Evolutionary conservation across 2,888 invertebrate genomes (phyloP).

Genomic region (Ormia ochracea): DNA sequence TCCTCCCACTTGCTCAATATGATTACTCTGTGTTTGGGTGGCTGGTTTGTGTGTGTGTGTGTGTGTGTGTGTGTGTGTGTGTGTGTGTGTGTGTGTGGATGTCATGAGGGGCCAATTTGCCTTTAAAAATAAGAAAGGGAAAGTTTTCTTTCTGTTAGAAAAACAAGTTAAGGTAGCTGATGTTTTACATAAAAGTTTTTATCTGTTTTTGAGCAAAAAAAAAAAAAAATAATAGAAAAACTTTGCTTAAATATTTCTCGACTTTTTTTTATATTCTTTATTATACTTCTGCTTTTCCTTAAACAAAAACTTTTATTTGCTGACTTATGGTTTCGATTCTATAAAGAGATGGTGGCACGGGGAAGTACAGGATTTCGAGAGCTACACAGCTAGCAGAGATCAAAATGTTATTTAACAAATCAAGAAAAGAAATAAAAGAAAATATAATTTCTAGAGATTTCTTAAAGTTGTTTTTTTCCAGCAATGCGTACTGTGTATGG

Average conservation of each 20-base stretch:
- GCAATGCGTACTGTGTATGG: too few species aligned
- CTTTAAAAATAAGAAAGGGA: background rate
- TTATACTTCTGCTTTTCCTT: background rate
- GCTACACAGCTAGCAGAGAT: too few species aligned
- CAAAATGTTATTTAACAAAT: too few species aligned
- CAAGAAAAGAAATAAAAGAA: too few species aligned
- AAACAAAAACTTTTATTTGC: too few species aligned
- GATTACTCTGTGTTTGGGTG: background rate
- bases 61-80: background rate
- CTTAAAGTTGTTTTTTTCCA: too few species aligned
- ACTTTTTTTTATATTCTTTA: background rate
- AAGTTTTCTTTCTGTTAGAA: background rate
- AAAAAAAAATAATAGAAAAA: slow-evolving; percentile 24
- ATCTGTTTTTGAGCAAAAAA: slow-evolving; percentile 23
- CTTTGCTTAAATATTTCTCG: background rate
- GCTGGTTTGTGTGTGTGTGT: background rate
- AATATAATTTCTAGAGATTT: too few species aligned
- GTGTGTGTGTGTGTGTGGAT: background rate
- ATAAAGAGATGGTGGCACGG: too few species aligned
- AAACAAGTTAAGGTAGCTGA: background rate
- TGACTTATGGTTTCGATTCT: too few species aligned
- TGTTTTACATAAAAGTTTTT: background rate
- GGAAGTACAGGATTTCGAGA: too few species aligned
- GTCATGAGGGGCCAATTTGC: background rate
- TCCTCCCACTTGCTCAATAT: background rate